phyloP scores from a whole-genome alignment of 2,797 vertebrate species.

The Atherinosoma microstoma region DNA sequence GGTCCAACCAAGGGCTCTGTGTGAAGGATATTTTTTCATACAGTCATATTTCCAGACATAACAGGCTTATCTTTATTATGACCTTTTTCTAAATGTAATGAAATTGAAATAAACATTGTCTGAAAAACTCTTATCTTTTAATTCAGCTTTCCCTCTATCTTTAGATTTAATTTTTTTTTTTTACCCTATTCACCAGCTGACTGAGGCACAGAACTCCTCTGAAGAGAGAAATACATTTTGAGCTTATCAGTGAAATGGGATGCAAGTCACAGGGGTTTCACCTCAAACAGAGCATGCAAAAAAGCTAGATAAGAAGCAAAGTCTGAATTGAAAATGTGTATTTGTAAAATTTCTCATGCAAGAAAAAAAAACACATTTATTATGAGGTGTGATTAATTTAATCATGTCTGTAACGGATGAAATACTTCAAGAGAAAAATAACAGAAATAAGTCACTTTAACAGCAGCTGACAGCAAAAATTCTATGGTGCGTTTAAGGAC shows the following conservation, averaged over 20 bases:
- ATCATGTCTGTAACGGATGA: constrained; percentile 3
- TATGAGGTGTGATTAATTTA: constrained; percentile 29
- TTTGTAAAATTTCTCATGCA: constrained; percentile 1
- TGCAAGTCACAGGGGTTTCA: constrained; percentile 50
- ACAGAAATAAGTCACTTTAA: neutral
- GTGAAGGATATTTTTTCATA: neutral
- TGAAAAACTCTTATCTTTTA: constrained; percentile 64
- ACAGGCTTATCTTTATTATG: constrained; percentile 33
- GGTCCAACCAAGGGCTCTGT: neutral
- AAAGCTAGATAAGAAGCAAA: constrained; percentile 38
- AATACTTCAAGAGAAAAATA: constrained; percentile 2
- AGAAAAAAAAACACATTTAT: constrained; percentile 28
- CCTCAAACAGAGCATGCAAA: constrained; percentile 28
- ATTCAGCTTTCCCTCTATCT: constrained; percentile 36
- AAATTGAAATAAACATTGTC: constrained; percentile 59
- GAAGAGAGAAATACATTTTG: constrained; percentile 50
- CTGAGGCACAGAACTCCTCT: constrained; percentile 11
- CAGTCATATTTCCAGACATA: constrained; percentile 27
- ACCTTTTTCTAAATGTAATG: constrained; percentile 49
- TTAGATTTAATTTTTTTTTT: neutral
- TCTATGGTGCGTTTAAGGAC: constrained; percentile 4
- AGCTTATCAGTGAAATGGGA: constrained; percentile 71
- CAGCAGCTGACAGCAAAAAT: constrained; percentile 5
- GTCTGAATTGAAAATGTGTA: constrained; percentile 33
- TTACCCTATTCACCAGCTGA: constrained; percentile 1